Percentiles rank a stretch among this genome's conserved stretches.
These are phyloP conservation scores for Macropodus opercularis DNA, from an alignment of 2,797 vertebrate genomes.

Conservation along the genomic window DNA sequence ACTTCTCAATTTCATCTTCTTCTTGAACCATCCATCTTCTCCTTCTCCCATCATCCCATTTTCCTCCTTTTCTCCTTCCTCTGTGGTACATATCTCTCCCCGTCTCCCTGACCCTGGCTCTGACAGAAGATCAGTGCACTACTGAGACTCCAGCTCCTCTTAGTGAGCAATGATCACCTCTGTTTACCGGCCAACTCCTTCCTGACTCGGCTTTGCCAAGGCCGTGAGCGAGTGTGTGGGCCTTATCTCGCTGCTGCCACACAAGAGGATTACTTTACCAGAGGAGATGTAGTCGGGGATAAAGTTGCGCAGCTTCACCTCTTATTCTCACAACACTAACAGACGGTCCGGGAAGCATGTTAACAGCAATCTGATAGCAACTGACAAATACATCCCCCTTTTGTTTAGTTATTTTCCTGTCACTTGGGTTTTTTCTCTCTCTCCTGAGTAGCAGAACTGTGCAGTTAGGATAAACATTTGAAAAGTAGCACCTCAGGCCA, in stretches of 20 bases:
- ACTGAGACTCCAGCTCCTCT: slow-evolving; percentile 22
- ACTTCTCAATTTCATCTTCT: neutral
- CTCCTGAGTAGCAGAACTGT: slow-evolving; percentile 16
- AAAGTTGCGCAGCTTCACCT: slow-evolving; percentile 70
- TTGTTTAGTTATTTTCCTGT: slow-evolving; percentile 58
- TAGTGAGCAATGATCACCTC: slow-evolving; percentile 65
- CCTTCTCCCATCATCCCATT: neutral
- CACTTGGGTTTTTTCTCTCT: slow-evolving; percentile 26
- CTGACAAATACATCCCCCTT: slow-evolving; percentile 65
- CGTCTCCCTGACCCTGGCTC: slow-evolving; percentile 48
- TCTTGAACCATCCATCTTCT: slow-evolving; percentile 19
- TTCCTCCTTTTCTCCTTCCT: slow-evolving; percentile 7
- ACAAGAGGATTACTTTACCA: slow-evolving; percentile 75
- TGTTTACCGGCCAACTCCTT: slow-evolving; percentile 48
- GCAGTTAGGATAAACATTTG: slow-evolving; percentile 48
- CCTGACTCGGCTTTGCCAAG: slow-evolving; percentile 9
- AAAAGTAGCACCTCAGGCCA: slow-evolving; percentile 32
- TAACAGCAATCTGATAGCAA: slow-evolving; percentile 73
- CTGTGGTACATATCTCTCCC: slow-evolving; percentile 22
- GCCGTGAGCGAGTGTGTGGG: slow-evolving; percentile 50
- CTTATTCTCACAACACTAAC: slow-evolving; percentile 61
- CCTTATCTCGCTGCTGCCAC: slow-evolving; percentile 74
- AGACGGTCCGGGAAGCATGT: slow-evolving; percentile 67
- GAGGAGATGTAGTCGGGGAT: slow-evolving; percentile 72
- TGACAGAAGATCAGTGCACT: slow-evolving; percentile 58